Evolutionary conservation across 2,888 invertebrate genomes (phyloP).

Genomic region (Fragum sueziense): DNA sequence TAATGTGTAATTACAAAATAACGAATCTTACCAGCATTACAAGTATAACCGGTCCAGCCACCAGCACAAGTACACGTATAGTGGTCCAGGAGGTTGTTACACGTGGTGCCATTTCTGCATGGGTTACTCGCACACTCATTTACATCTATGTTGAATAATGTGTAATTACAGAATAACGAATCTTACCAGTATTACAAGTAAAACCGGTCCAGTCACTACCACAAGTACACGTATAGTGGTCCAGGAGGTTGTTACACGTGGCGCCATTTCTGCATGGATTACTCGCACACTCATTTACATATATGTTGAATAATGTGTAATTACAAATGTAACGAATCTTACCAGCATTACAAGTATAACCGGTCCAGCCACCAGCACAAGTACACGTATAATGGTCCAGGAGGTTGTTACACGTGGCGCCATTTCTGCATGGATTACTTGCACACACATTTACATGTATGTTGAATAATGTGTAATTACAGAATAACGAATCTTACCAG

Average conservation of each 20-base stretch:
- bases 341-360: not conserved
- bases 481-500: not conserved
- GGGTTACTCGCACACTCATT: constrained; percentile 9
- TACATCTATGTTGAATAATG: not conserved
- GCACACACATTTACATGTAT: not conserved
- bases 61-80: not conserved
- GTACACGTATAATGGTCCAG: not conserved
- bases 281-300: constrained; percentile 12
- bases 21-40: not conserved
- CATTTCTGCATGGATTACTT: not conserved
- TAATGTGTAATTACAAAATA: not conserved
- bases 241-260: not conserved
- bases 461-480: not conserved
- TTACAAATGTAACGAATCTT: not conserved
- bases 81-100: not conserved
- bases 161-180: not conserved
- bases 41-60: not conserved
- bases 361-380: not conserved
- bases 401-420: not conserved
- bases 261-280: constrained; percentile 10
- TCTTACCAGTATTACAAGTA: not conserved
- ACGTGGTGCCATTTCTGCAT: not conserved
- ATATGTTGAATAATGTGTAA: not conserved
- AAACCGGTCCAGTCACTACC: not conserved
- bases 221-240: constrained; percentile 1